phyloP scores from a whole-genome alignment of 2,113 vertebrate genomes.

The Furnarius figulus region DNA sequence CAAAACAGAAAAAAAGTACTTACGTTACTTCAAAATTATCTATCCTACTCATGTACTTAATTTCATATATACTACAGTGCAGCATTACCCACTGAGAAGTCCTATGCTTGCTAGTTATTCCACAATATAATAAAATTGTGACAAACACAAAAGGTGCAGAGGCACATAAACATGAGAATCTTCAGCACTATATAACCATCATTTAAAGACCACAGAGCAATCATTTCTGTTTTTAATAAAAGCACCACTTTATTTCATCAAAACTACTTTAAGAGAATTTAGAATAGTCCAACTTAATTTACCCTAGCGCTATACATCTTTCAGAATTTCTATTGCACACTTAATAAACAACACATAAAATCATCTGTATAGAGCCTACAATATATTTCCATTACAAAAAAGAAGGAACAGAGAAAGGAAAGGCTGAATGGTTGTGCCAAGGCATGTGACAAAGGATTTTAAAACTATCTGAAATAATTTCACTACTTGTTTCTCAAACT shows the following conservation, averaged over 20 bases:
- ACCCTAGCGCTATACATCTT: background rate
- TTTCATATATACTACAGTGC: background rate
- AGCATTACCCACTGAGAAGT: background rate
- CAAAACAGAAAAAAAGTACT: background rate
- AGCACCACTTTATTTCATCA: background rate
- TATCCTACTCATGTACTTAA: background rate
- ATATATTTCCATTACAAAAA: background rate
- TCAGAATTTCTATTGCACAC: background rate
- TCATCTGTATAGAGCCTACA: background rate
- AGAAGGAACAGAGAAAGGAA: background rate
- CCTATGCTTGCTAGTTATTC: background rate
- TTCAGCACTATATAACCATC: background rate
- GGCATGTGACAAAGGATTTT: accelerated
- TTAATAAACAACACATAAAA: background rate
- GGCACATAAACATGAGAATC: background rate
- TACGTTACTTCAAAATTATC: background rate
- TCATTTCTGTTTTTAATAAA: background rate
- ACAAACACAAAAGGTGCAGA: background rate
- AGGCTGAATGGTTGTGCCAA: background rate
- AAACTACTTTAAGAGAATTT: background rate
- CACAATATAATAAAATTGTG: background rate
- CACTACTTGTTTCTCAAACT: background rate
- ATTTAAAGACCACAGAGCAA: background rate
- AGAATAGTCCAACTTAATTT: background rate
- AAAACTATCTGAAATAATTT: background rate